Percentiles rank a stretch among this genome's conserved stretches.
These are phyloP conservation scores for Megaceryle alcyon DNA, from an alignment of 2,797 vertebrate species.

Conservation along the genomic window DNA sequence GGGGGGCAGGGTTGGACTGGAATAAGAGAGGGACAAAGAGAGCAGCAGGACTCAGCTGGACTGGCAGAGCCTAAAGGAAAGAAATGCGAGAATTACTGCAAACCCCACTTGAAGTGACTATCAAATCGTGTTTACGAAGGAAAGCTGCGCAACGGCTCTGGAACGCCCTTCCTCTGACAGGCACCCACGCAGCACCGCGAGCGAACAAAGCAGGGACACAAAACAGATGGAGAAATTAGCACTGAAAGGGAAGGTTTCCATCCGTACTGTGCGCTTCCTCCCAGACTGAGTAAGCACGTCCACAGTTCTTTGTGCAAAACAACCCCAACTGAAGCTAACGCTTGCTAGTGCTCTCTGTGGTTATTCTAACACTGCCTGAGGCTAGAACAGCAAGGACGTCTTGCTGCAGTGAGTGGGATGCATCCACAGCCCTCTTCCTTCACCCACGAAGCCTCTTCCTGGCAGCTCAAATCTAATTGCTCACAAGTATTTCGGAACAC, in stretches of 20 bases:
- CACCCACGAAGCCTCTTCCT: background rate
- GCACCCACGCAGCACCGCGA: slow-evolving; percentile 29
- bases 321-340: background rate
- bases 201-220: slow-evolving; percentile 13
- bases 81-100: background rate
- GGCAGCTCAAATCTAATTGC: background rate
- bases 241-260: background rate
- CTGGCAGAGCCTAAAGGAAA: slow-evolving; percentile 18
- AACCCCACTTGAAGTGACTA: slow-evolving; percentile 30
- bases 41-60: slow-evolving; percentile 29
- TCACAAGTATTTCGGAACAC: background rate
- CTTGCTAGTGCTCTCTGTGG: background rate
- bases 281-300: background rate
- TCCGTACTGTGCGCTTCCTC: background rate
- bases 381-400: background rate
- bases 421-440: background rate
- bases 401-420: background rate
- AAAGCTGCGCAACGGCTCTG: background rate
- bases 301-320: background rate
- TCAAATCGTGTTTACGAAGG: background rate
- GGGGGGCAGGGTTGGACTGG: background rate
- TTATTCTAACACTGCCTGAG: background rate
- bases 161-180: background rate
- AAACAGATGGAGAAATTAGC: slow-evolving; percentile 40
- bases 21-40: background rate